Evolutionary conservation across 2,888 invertebrate genomes (phyloP), one percentile per base, ranked within the genome.

Genomic region (Palloptera scutellata): DNA sequence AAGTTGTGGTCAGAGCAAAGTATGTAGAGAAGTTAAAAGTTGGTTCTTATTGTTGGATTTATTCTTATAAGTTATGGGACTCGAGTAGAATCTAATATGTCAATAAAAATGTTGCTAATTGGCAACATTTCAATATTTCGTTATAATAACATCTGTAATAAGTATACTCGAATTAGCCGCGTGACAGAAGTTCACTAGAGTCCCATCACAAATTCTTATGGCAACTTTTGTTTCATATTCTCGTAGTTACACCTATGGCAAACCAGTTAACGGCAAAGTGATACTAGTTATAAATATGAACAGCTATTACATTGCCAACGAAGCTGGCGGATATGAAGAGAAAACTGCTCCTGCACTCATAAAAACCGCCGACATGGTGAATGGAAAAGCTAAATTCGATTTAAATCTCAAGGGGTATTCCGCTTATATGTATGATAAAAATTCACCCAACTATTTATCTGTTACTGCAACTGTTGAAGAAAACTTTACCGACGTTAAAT

Each of bases 381-480:
- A 77, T 48, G 83, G 81, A 72, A 82, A 82, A 63, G 82, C 81
- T 1, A 82, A 82, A 61, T 76, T 82, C n/a, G 74, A 78, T 59
- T 59, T 81, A 0, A 79, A 79, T 68, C 72, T 82, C 0, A 80
- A 79, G 64, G 77, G 79, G 6, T 70, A 69, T 59, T 71, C 77
- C 5, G 71, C 73, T 0, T 55, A 45, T 2, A n/a, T 60, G 17
- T 71, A 72, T 0, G 30, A 30, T 30, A 30, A 30, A 30, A 30
- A 4, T 30, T 30, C 30, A 30, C 12, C 76, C 0, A 61, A 70
- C 1, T 78, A 72, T 40, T 66, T 76, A 9, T 71, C 72, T 15
- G 89, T 97, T 59, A 92, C 95, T 80, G 97, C 95, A 0, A 91
- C 93, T 8, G 91, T 98, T 2, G 96, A 96, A 83, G 98, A 98